Evolutionary conservation across 92 coral and sea anemone genomes (phyloP).

Genomic region (Metridium senile): DNA sequence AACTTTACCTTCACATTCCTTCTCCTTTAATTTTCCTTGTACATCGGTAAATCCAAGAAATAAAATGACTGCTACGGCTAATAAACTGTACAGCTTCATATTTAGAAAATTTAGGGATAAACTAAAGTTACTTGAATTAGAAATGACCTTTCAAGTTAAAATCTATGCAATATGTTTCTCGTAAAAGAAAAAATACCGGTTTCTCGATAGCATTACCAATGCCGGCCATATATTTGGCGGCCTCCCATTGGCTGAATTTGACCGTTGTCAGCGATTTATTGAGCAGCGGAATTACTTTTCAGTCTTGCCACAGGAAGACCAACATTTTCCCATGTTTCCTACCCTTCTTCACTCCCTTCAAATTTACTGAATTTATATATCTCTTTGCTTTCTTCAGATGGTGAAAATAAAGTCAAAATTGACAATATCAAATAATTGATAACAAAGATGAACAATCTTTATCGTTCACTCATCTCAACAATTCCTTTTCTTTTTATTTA

Average conservation of each 20-base stretch:
- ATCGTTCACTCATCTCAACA: too few species aligned
- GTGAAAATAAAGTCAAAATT: too few species aligned
- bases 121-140: not conserved
- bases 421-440: too few species aligned
- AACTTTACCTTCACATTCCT: slow-evolving; percentile 88
- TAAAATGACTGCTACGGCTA: slow-evolving; percentile 57
- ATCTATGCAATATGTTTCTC: not conserved
- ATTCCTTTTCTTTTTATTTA: too few species aligned
- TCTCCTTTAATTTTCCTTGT: slow-evolving; percentile 75
- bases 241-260: slow-evolving; percentile 73
- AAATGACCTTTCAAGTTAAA: not conserved
- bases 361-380: too few species aligned
- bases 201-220: slow-evolving; percentile 62
- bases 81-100: slow-evolving; percentile 59
- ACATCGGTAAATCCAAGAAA: slow-evolving; percentile 56
- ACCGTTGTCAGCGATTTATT: slow-evolving; percentile 1
- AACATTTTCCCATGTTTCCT: not conserved
- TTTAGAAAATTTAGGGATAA: not conserved
- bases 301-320: slow-evolving; percentile 6
- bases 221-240: slow-evolving; percentile 89
- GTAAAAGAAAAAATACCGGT: slow-evolving; percentile 28
- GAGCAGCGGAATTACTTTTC: slow-evolving; percentile 27
- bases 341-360: too few species aligned
- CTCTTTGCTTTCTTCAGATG: too few species aligned
- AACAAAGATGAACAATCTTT: too few species aligned